These are phyloP conservation scores for Eristalis tenax DNA, from an alignment of 2,888 invertebrate genomes.

Conservation along the genomic window DNA sequence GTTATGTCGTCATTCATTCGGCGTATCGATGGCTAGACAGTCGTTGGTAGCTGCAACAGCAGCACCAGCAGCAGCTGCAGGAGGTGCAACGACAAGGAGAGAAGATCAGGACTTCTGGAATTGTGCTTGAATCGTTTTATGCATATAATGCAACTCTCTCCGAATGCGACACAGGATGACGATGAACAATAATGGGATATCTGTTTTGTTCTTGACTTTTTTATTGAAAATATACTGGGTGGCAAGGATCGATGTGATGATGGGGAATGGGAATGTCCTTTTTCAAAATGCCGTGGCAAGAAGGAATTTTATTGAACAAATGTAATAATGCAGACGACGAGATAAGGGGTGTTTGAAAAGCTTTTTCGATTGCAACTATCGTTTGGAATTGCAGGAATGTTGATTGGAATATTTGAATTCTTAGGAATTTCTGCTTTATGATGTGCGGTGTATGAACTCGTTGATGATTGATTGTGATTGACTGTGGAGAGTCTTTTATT, in stretches of 20 bases:
- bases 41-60: too few species aligned
- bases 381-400: background rate
- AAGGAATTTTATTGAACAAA: constrained; percentile 55
- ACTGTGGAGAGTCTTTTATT: too few species aligned
- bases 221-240: constrained; percentile 34
- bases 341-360: background rate
- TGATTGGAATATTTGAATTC: background rate
- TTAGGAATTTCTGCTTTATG: background rate
- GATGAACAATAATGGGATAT: constrained; percentile 51
- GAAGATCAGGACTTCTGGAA: constrained; percentile 55
- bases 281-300: constrained; percentile 8
- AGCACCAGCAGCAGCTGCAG: background rate
- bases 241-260: background rate
- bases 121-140: constrained; percentile 44
- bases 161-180: background rate
- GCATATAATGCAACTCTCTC: constrained; percentile 49
- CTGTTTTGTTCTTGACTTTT: constrained; percentile 43
- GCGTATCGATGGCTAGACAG: background rate
- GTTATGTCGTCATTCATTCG: background rate
- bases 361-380: background rate
- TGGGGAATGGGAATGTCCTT: background rate
- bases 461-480: background rate
- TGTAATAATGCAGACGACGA: constrained; percentile 22
- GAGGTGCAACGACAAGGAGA: background rate
- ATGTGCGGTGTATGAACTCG: background rate